These are phyloP conservation scores for Macquaria ambigua DNA, from an alignment of 2,113 vertebrate species.

Conservation along the genomic window DNA sequence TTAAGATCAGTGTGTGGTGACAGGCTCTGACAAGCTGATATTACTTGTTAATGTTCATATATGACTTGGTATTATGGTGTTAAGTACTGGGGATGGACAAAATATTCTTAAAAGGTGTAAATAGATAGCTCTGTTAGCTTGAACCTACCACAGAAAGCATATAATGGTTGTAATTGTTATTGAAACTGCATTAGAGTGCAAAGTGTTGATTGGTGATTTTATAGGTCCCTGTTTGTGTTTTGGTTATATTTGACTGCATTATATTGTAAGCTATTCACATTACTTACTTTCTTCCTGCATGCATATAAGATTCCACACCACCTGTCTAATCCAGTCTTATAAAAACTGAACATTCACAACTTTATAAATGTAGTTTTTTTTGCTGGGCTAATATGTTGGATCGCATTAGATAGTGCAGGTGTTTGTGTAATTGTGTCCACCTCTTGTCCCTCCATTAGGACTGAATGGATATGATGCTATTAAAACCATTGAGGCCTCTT, in stretches of 20 bases:
- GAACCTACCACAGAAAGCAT: not conserved
- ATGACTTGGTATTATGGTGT: not conserved
- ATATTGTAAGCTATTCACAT: not conserved
- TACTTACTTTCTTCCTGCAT: not conserved
- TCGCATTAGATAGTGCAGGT: not conserved
- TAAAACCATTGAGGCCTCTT: not conserved
- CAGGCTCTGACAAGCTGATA: constrained; percentile 3
- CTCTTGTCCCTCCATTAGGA: constrained; percentile 7
- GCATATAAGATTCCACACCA: not conserved
- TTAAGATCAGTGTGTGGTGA: not conserved
- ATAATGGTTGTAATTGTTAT: not conserved
- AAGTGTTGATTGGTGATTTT: not conserved
- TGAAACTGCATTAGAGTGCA: not conserved
- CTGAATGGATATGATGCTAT: not conserved
- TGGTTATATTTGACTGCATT: constrained; percentile 5
- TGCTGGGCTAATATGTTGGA: not conserved
- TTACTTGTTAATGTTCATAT: constrained; percentile 21
- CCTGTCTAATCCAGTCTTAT: not conserved
- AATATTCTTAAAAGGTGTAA: not conserved
- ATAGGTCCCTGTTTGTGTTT: not conserved
- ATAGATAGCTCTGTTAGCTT: not conserved
- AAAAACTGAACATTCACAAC: not conserved
- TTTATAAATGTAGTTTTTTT: not conserved
- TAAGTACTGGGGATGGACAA: not conserved
- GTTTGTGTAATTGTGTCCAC: not conserved